These are phyloP conservation scores for Melitaea athalia DNA, from an alignment of 2,888 invertebrate species.

Conservation along the genomic window DNA sequence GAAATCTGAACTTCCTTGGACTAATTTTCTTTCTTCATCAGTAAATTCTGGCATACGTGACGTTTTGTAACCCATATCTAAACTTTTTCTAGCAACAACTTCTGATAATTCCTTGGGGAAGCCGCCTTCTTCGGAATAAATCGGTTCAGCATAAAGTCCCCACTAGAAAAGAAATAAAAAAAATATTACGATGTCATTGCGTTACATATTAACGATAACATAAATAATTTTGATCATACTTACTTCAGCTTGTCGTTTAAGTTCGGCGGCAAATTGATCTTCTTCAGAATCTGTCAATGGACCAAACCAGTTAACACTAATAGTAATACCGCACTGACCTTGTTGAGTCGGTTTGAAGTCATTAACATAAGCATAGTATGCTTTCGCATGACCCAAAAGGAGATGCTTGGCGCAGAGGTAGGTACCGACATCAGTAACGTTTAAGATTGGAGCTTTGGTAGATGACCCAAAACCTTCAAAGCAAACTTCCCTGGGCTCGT, in stretches of 20 bases:
- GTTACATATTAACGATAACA: neutral
- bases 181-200: neutral
- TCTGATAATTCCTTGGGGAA: conserved; percentile 75
- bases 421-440: conserved; percentile 70
- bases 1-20: conserved; percentile 62
- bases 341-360: conserved; percentile 56
- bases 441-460: conserved; percentile 58
- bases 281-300: conserved; percentile 60
- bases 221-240: conserved; percentile 10
- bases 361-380: conserved; percentile 64
- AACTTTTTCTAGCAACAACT: conserved; percentile 61
- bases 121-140: conserved; percentile 75
- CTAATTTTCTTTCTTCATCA: conserved; percentile 51
- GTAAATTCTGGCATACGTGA: conserved; percentile 54
- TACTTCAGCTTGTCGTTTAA: conserved; percentile 50
- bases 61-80: conserved; percentile 50
- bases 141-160: conserved; percentile 75
- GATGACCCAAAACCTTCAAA: conserved; percentile 67
- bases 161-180: conserved; percentile 50
- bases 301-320: conserved; percentile 51
- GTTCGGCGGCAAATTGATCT: conserved; percentile 60
- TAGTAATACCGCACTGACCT: conserved; percentile 52
- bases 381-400: conserved; percentile 78
- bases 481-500: conserved; percentile 77
- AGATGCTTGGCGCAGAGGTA: conserved; percentile 79